These are phyloP conservation scores for Heliothis peltigera DNA, from an alignment of 2,888 invertebrate genomes.

Conservation along the genomic window DNA sequence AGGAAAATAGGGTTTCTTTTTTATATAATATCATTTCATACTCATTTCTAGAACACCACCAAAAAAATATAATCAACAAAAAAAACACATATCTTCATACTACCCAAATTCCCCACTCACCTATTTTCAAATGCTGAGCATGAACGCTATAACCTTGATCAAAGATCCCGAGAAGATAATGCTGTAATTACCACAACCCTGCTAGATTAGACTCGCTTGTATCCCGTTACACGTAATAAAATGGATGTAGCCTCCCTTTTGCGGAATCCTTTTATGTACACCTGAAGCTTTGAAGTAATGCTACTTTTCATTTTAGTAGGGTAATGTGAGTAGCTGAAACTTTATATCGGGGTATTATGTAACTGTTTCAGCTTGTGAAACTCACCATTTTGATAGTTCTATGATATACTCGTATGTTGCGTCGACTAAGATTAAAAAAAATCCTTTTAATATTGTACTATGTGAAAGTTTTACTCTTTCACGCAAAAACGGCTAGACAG, in stretches of 20 bases:
- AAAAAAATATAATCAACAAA: no score
- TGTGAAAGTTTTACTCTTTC: no score
- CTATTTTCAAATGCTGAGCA: conserved; percentile 29
- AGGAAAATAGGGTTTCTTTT: no score
- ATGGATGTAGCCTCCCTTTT: conserved; percentile 22
- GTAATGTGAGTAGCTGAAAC: not conserved
- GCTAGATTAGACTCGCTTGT: conserved; percentile 38
- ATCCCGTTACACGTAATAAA: conserved; percentile 43
- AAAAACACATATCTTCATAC: not conserved
- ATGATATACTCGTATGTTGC: no score
- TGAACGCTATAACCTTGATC: conserved; percentile 42
- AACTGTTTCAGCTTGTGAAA: not conserved
- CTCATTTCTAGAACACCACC: not conserved
- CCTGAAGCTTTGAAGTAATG: not conserved
- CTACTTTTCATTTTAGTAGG: conserved; percentile 1
- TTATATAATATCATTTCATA: no score
- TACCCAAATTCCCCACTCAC: not conserved
- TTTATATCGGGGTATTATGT: not conserved
- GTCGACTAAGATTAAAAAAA: no score
- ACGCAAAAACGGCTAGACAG: no score
- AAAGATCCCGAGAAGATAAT: conserved; percentile 43
- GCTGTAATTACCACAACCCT: conserved; percentile 36
- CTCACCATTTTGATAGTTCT: no score
- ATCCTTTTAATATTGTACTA: no score
- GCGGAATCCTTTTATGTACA: conserved; percentile 7